Base-by-base conservation (phyloP, 2,888 invertebrate species). In the Octonoba sinensis region DNA sequence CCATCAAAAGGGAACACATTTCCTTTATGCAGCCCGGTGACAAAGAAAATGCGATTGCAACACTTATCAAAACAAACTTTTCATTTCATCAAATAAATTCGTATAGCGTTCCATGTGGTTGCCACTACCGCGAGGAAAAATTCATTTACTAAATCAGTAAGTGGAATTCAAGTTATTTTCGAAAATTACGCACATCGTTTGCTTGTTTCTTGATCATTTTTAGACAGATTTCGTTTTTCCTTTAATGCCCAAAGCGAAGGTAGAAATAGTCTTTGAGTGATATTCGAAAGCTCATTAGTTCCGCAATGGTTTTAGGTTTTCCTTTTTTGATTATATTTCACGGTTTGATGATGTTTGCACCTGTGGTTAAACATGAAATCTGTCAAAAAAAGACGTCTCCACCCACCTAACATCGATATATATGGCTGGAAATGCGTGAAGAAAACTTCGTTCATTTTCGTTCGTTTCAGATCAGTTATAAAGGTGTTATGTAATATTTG, bases 281-380 rank as follows among this genome's bases (percentile, higher is more conserved):
- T 75, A 66, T 75, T 59, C 44, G 56, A 67, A 54, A 66, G 66
- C 74, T 66, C 49, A 75, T 75, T 75, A 75, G 74, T 75, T 75
- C 74, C 66, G 74, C 74, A 57, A 66, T 59, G 46, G 18, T 62
- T 20, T 20, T 51, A 18, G 1, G 57, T 67, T 47, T 66, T 36
- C 59, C 27, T 18, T 59, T 66, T 66, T 75, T 75, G 74, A 66
- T 56, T 75, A 65, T 47, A 66, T 75, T 75, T 75, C 24, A 75
- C 27, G 74, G 59, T 47, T 22, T 20, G 59, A 12, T 75, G 66
- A 22, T 20, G 16, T 66, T 64, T 6, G 6, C 36, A 36, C 36
- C 11, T 36, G 36, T 8, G 36, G 36, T 36, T 36, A 36, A 36
- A 36, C 36, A 36, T 4, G 36, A 36, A 36, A 36, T 36, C 36